Percentiles rank a stretch among this genome's conserved stretches.
These are phyloP conservation scores for Lampropteryx suffumata DNA, from an alignment of 2,888 invertebrate species.

Conservation along the genomic window DNA sequence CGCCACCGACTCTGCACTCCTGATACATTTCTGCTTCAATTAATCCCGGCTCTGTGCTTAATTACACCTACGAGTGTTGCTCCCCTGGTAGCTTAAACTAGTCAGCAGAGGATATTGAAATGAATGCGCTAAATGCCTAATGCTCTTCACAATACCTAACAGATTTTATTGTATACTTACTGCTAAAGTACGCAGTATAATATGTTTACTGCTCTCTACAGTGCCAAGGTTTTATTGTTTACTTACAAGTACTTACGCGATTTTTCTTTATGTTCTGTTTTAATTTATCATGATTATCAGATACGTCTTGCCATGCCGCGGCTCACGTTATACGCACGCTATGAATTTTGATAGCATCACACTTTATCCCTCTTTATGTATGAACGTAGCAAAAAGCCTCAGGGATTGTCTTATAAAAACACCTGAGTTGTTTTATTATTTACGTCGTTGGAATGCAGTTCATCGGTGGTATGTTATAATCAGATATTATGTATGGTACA, in stretches of 20 bases:
- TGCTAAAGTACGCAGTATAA: no score
- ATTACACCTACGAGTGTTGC: slow-evolving; percentile 65
- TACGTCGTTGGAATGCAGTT: no score
- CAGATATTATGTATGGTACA: no score
- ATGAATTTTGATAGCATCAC: slow-evolving; percentile 19
- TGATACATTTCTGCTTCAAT: slow-evolving; percentile 80
- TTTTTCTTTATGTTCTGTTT: not conserved
- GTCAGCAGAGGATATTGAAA: slow-evolving; percentile 37
- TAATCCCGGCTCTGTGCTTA: slow-evolving; percentile 74
- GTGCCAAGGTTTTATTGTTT: no score
- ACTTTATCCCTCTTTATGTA: no score
- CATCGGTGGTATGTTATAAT: no score
- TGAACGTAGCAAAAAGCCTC: slow-evolving; percentile 11
- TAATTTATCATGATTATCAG: slow-evolving; percentile 4
- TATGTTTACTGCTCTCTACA: no score
- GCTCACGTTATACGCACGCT: slow-evolving; percentile 2
- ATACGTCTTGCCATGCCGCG: slow-evolving; percentile 3
- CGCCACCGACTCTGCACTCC: slow-evolving; percentile 70
- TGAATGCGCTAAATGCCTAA: slow-evolving; percentile 31
- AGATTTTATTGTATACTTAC: no score
- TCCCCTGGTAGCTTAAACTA: slow-evolving; percentile 46
- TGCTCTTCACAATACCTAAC: no score
- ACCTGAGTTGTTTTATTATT: no score
- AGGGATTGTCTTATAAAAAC: no score
- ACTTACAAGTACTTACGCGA: no score